phyloP scores from a whole-genome alignment of 2,113 vertebrate genomes.

The Dromaius novaehollandiae region DNA sequence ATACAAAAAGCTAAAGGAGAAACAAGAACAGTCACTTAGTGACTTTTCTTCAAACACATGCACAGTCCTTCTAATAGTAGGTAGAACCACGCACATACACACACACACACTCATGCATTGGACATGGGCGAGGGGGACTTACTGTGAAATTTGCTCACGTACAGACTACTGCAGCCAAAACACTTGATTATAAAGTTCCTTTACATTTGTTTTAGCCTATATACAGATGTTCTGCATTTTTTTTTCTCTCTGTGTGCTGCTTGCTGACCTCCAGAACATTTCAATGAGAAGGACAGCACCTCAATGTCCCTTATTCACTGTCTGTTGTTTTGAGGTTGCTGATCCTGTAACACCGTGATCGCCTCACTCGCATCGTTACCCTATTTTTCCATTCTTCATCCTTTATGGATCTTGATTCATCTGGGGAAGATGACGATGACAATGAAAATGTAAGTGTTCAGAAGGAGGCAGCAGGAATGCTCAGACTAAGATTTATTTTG shows the following conservation, averaged over 20 bases:
- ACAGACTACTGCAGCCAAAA: neutral
- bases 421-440: neutral
- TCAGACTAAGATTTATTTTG: neutral
- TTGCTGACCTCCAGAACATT: neutral
- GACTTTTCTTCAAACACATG: neutral
- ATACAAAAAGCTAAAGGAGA: neutral
- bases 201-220: neutral
- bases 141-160: neutral
- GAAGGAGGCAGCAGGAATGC: neutral
- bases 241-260: neutral
- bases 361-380: fast-evolving
- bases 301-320: fast-evolving
- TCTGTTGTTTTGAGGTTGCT: neutral
- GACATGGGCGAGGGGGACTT: neutral
- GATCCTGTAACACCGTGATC: neutral
- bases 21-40: neutral
- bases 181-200: neutral
- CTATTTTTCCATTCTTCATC: neutral
- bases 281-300: neutral
- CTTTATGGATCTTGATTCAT: neutral
- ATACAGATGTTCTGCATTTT: neutral
- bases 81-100: neutral
- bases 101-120: neutral
- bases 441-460: neutral
- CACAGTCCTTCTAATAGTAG: neutral